Evolutionary conservation across 2,888 invertebrate genomes (phyloP).

Genomic region (Cataglyphis albicans): DNA sequence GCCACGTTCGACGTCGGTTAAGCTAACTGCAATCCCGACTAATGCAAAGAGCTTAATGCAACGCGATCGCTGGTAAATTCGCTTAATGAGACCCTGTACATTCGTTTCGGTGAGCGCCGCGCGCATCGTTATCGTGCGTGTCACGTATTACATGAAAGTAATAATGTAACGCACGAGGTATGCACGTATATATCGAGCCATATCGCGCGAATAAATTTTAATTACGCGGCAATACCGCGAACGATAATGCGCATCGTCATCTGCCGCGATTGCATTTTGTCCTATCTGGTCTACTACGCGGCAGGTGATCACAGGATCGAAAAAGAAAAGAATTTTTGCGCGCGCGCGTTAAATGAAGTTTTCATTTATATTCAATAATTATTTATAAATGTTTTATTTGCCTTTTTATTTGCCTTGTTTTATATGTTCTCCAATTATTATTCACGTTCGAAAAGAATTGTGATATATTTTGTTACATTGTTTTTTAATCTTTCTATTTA

Average conservation of each 20-base stretch:
- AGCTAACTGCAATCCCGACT: conserved; percentile 13
- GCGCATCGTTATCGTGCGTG: conserved; percentile 48
- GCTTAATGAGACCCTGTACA: conserved; percentile 38
- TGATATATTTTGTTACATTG: background rate
- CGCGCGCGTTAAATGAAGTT: conserved; percentile 1
- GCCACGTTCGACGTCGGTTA: conserved; percentile 31
- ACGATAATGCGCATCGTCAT: conserved; percentile 52
- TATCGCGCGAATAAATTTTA: conserved; percentile 53
- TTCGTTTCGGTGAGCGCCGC: conserved; percentile 26
- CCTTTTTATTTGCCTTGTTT: background rate
- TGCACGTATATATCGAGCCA: conserved; percentile 21
- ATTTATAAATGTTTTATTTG: background rate
- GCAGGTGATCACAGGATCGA: conserved; percentile 32
- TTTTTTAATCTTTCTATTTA: background rate
- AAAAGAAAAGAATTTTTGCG: background rate
- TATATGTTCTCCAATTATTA: background rate
- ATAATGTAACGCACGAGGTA: conserved; percentile 35
- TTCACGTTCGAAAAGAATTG: background rate
- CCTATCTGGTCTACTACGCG: conserved; percentile 6
- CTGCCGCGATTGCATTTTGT: conserved; percentile 46
- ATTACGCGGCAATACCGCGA: conserved; percentile 47
- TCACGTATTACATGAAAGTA: conserved; percentile 50
- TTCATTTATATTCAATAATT: conserved; percentile 11
- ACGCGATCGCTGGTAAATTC: conserved; percentile 52
- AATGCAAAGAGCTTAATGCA: conserved; percentile 39